Base-by-base conservation (phyloP, 2,888 invertebrate species). In the Eilema caniola region DNA sequence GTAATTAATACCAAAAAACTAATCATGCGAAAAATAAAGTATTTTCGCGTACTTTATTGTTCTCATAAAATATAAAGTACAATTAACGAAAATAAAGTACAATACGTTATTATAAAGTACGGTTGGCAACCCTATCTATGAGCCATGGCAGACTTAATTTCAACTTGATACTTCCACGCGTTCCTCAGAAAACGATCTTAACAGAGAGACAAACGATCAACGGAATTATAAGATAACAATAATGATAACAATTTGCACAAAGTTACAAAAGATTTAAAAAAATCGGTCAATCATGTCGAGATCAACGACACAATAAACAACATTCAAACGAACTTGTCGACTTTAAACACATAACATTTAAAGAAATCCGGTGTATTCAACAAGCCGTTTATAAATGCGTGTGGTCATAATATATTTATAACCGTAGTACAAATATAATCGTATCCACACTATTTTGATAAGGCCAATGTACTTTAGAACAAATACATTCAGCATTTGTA, bases 341-440 rank as follows among this genome's bases (percentile, higher is more conserved):
- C 20, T 67, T 67, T 41, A 23, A 68, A 67, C 56, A 67, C 23
- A 69, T 47, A 68, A 68, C n/a, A 67, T 71, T 67, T 69, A 65
- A 66, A 75, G 72, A 72, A 73, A 81, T 71, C 67, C 71, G 66
- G 25, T 23, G 66, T 56, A 69, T 79, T 73, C 80, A 64, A 47
- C 62, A 62, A 62, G 41, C 61, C 74, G 56, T 57, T 56, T 66
- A 62, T 71, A 71, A 67, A 53, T 53, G 53, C 53, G 72, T 72
- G 78, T 68, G 74, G 76, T 64, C 20, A 25, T 37, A 57, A 57
- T 28, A 63, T 79, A 80, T 77, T 72, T 81, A 62, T 69, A 73
- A 75, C 60, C n/a, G 33, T 63, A 73, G 73, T 73, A 66, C 71
- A 72, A 73, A 73, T 79, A 73, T 71, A 64, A 70, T 71, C 66